These are phyloP conservation scores for Drosophila greeni DNA, from an alignment of 2,888 invertebrate species.

Conservation along the genomic window DNA sequence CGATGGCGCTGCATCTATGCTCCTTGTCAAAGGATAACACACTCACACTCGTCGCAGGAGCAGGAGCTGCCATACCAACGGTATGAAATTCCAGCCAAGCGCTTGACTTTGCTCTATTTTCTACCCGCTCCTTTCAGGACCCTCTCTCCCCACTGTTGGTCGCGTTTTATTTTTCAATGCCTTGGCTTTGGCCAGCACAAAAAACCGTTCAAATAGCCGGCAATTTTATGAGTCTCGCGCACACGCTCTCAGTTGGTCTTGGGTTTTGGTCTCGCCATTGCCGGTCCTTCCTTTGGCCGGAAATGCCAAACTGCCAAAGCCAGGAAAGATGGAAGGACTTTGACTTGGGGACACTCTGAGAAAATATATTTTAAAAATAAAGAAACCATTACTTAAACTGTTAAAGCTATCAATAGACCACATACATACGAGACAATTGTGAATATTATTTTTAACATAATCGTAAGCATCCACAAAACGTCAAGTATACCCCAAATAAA, in stretches of 20 bases:
- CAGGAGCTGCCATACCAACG: slow-evolving; percentile 53
- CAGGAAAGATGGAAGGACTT: too few species aligned
- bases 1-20: slow-evolving; percentile 47
- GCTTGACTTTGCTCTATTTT: slow-evolving; percentile 67
- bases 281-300: slow-evolving; percentile 37
- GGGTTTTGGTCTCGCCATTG: slow-evolving; percentile 9
- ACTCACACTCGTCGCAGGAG: slow-evolving; percentile 41
- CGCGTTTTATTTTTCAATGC: slow-evolving; percentile 70
- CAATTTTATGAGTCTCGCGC: slow-evolving; percentile 71
- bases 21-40: slow-evolving; percentile 67
- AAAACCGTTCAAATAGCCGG: slow-evolving; percentile 71
- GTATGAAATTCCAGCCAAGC: slow-evolving; percentile 72
- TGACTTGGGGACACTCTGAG: neutral
- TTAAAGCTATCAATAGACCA: too few species aligned
- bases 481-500: neutral
- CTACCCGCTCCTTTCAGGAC: slow-evolving; percentile 34
- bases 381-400: neutral
- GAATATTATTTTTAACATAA: too few species aligned
- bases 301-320: slow-evolving; percentile 44
- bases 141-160: slow-evolving; percentile 37
- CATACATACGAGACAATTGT: too few species aligned
- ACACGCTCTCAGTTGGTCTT: slow-evolving; percentile 43
- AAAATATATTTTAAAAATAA: neutral
- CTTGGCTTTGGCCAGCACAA: slow-evolving; percentile 60
- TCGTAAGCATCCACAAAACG: too few species aligned